phyloP scores from a whole-genome alignment of 2,797 vertebrate genomes.

The Carapus acus region DNA sequence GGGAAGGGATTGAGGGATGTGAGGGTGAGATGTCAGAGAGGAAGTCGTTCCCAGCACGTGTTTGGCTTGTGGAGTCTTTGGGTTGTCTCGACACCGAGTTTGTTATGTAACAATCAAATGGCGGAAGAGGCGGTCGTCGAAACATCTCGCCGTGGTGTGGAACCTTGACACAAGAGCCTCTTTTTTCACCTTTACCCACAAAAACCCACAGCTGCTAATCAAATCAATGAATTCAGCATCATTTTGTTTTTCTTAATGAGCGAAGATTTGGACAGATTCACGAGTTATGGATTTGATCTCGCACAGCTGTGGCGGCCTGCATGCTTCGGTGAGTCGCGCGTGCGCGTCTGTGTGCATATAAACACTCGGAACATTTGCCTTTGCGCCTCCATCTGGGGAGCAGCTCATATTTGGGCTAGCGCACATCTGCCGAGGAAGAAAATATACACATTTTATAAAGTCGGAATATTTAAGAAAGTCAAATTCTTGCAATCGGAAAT shows the following conservation, averaged over 20 bases:
- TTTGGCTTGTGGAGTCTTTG: neutral
- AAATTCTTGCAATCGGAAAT: slow-evolving; percentile 12
- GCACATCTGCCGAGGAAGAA: neutral
- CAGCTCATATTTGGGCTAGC: slow-evolving; percentile 16
- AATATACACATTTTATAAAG: neutral
- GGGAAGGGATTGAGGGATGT: slow-evolving; percentile 27
- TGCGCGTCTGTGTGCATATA: slow-evolving; percentile 24
- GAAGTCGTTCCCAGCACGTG: neutral
- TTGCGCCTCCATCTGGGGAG: slow-evolving; percentile 7
- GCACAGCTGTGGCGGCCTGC: slow-evolving; percentile 10
- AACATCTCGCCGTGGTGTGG: too few species aligned
- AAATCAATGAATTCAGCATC: neutral
- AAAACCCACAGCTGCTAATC: too few species aligned
- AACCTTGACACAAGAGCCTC: too few species aligned
- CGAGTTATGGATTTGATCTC: too few species aligned
- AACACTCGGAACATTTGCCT: slow-evolving; percentile 14
- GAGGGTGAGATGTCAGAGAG: neutral
- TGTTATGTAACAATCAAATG: slow-evolving; percentile 6
- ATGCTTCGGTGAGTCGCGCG: neutral
- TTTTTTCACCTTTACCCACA: too few species aligned
- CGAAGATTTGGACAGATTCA: neutral
- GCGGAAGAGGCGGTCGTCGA: neutral
- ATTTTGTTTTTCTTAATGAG: slow-evolving; percentile 5
- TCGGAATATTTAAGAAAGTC: neutral
- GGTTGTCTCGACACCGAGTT: neutral